Conservation (phyloP, 2,888 invertebrate genomes). For the Eupithecia subumbrata region DNA sequence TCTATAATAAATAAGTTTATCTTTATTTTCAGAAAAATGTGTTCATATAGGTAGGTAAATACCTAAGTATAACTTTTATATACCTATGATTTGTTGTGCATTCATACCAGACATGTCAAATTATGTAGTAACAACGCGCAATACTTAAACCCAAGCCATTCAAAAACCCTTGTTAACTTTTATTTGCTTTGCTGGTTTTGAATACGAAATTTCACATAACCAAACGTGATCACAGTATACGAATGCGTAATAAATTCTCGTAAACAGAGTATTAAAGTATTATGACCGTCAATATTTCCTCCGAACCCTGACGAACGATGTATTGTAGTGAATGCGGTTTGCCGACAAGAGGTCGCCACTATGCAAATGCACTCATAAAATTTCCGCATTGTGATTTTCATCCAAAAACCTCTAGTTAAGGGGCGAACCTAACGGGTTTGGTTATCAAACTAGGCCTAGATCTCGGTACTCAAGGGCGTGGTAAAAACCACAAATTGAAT, state of each 20-base stretch:
- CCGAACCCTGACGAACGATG: slow-evolving; percentile 78
- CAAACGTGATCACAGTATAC: slow-evolving; percentile 37
- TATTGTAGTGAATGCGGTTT: slow-evolving; percentile 63
- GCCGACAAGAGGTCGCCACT: slow-evolving; percentile 57
- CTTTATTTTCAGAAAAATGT: neutral
- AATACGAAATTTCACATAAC: slow-evolving; percentile 38
- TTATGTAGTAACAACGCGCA: slow-evolving; percentile 1
- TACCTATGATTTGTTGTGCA: neutral
- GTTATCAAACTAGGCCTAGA: too few relatives aligned
- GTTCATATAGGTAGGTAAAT: neutral
- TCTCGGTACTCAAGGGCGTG: too few relatives aligned
- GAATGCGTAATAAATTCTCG: slow-evolving; percentile 45
- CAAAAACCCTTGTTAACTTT: slow-evolving; percentile 26
- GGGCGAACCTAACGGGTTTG: too few relatives aligned
- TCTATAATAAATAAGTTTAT: too few relatives aligned
- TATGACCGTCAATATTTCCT: slow-evolving; percentile 62
- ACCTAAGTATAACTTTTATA: neutral
- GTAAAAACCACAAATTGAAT: too few relatives aligned
- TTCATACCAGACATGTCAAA: neutral
- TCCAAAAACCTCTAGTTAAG: slow-evolving; percentile 58
- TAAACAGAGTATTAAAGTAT: slow-evolving; percentile 45
- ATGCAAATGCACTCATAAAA: slow-evolving; percentile 74
- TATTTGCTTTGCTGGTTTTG: slow-evolving; percentile 32
- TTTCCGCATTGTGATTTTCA: slow-evolving; percentile 74
- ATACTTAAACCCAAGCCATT: slow-evolving; percentile 10